Evolutionary conservation across 2,797 vertebrate genomes (phyloP).

Genomic region (Ciconia nigra): DNA sequence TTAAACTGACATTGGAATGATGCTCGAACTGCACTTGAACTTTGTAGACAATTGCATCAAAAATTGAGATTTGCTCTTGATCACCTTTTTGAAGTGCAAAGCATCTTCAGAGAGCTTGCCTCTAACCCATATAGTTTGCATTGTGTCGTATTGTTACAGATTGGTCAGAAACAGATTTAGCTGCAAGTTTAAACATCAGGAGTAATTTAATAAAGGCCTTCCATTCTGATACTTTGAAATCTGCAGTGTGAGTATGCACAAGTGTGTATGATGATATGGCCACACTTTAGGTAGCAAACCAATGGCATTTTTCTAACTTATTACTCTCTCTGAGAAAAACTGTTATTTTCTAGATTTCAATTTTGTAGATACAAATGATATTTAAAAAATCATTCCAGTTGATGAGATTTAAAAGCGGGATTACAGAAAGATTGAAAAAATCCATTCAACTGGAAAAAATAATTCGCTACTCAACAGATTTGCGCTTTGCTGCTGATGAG

Average conservation of each 20-base stretch:
- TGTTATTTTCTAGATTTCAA: neutral
- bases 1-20: neutral
- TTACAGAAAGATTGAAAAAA: conserved; percentile 25
- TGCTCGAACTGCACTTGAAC: neutral
- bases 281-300: neutral
- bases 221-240: neutral
- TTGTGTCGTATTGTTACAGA: neutral
- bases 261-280: neutral
- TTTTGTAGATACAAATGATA: neutral
- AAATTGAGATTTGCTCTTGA: neutral
- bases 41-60: neutral
- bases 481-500: neutral
- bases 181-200: neutral
- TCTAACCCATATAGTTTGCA: neutral
- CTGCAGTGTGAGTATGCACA: neutral
- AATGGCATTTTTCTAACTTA: neutral
- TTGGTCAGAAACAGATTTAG: neutral
- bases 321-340: neutral
- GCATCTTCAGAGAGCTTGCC: neutral
- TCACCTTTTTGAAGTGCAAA: neutral
- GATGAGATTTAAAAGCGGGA: conserved; percentile 3
- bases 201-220: neutral
- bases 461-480: neutral
- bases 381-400: neutral
- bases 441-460: neutral